Conservation (phyloP, 2,113 vertebrate species). For the Colinus virginianus region DNA sequence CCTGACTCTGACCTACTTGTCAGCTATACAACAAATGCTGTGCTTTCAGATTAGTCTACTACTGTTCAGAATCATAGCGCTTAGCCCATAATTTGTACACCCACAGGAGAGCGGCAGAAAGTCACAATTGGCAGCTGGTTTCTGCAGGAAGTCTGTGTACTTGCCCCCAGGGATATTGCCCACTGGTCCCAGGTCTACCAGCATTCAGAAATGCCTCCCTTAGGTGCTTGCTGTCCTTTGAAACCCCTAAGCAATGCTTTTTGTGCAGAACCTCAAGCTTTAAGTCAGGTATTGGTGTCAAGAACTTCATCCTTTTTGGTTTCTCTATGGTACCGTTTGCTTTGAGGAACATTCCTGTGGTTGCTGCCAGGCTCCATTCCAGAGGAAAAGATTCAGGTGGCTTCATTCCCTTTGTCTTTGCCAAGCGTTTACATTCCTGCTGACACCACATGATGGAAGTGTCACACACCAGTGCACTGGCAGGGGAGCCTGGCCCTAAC, state of each 20-base stretch:
- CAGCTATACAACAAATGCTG: slow-evolving; percentile 26
- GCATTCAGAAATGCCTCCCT: accelerated
- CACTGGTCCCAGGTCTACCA: not conserved
- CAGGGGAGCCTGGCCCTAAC: not conserved
- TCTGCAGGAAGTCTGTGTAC: not conserved
- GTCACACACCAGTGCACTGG: not conserved
- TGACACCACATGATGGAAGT: not conserved
- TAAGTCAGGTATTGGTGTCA: not conserved
- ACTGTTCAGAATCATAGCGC: not conserved
- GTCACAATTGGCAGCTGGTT: not conserved
- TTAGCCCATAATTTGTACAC: not conserved
- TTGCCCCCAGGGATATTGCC: not conserved
- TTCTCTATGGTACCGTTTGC: accelerated
- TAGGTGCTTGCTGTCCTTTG: not conserved
- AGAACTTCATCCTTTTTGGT: slow-evolving; percentile 18
- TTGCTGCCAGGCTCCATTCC: slow-evolving; percentile 51
- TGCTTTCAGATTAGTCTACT: slow-evolving; percentile 37
- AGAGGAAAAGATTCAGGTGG: slow-evolving; percentile 59
- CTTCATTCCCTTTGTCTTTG: slow-evolving; percentile 45
- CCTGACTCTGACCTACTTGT: slow-evolving; percentile 51
- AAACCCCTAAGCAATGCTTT: not conserved
- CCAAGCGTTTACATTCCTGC: slow-evolving; percentile 43
- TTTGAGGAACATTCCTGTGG: slow-evolving; percentile 62
- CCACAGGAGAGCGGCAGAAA: not conserved
- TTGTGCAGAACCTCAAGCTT: not conserved